Base-by-base conservation (phyloP, 2,888 invertebrate genomes). In the Tuta absoluta region DNA sequence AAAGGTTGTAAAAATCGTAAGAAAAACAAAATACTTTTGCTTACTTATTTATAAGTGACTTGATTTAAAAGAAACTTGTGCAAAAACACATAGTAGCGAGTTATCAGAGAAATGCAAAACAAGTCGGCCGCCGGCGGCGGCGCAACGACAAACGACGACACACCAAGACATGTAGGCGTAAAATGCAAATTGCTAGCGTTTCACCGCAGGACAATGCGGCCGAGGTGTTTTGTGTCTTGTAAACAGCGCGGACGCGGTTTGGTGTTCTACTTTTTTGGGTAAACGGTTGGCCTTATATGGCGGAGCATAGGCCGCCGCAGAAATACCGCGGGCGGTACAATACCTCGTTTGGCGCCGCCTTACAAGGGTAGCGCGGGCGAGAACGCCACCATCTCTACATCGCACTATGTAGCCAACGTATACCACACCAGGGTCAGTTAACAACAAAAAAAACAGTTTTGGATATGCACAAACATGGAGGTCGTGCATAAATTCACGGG, bases 211-310 rank as follows among this genome's bases (percentile, higher is more conserved):
- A 89, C 90, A 91, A 91, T 89, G 87, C 85, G 77, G 80, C 71
- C 77, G 79, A 76, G 81, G 89, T 91, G 91, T 91, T 82, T 85
- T 78, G 78, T 80, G 79, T 83, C 87, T 81, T 91, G 91, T 91
- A 88, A 91, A 91, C 91, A 90, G 78, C 81, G 73, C 77, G 75
- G 83, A 80, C 84, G 81, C 80, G 84, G 86, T 84, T 86, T 82
- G 87, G 84, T 85, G 90, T 87, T 87, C 87, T 87, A 89, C 91
- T 91, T 91, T 91, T 91, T 91, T 91, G 89, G 91, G 82, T 88
- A 86, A 90, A 86, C 83, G 83, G 81, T 83, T 77, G 75, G 76
- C 89, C 91, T 77, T 90, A 91, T 85, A 87, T 82, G 90, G 91
- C 68, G 72, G 69, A 77, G 82, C 79, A 90, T 84, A 90, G 87